Evolutionary conservation across 2,888 invertebrate species (phyloP), one percentile per base, ranked within the genome.

Genomic region (Scrobipalpa atriplicella): DNA sequence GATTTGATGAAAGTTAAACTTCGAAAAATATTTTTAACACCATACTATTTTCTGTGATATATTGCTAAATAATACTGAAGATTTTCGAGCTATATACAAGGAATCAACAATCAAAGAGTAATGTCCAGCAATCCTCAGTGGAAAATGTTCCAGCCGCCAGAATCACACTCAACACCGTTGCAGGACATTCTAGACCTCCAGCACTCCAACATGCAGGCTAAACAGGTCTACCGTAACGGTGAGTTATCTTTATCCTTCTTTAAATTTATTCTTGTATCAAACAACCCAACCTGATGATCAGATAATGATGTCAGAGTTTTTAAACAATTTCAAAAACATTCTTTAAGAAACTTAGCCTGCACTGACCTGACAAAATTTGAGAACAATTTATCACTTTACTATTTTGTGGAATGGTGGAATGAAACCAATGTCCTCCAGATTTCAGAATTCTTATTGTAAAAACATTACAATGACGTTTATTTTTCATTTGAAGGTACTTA

Each of bases 61-160:
- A 87, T 87, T 85, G 81, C 78, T 87, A 85, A 82, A 85, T 79
- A 79, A 75, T 78, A 82, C 81, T 85, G 83, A 82, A 64, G 79
- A 78, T 87, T 90, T 89, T 90, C 77, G 82, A 89, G 76, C 72
- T 79, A 77, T 89, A 93, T 93, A 93, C 86, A 92, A 90, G 79
- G 84, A 89, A 89, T 83, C 81, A 73, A 75, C 71, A 77, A 78
- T 76, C 73, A 78, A 83, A 85, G 83, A 85, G 88, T 78, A 87
- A 96, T 96, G 96, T 96, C 96, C 92, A 95, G 94, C 92, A 96
- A 96, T 95, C 95, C 96, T 95, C 96, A 96, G 96, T 96, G 96
- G 96, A 96, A 96, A 94, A 95, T 95, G 92, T 96, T 97, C 96
- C 97, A 97, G 95, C 96, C 97, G 96, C 96, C 96, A 93, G 94